Conservation (phyloP, 2,113 vertebrate genomes). For the Phyllostomus hastatus region DNA sequence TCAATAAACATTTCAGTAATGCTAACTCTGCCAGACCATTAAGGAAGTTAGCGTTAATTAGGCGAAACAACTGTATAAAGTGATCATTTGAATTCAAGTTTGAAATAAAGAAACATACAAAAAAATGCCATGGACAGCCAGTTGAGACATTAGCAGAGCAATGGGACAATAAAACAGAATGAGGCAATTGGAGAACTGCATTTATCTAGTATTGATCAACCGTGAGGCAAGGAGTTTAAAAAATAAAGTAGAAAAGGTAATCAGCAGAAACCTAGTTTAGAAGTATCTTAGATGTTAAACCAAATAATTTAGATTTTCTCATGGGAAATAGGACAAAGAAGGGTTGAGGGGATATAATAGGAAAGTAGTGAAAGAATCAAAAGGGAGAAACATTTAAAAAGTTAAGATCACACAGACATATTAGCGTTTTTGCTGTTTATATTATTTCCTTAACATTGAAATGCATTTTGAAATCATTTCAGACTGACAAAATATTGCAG, state of each 20-base stretch:
- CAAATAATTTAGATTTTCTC: background rate
- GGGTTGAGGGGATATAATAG: background rate
- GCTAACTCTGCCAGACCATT: background rate
- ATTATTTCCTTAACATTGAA: background rate
- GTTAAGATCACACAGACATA: background rate
- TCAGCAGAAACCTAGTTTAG: background rate
- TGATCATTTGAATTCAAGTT: background rate
- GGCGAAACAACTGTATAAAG: background rate
- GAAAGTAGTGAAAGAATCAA: background rate
- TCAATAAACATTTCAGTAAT: background rate
- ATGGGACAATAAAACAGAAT: background rate
- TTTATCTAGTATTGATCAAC: background rate
- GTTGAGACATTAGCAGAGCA: background rate
- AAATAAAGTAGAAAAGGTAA: background rate
- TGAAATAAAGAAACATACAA: background rate
- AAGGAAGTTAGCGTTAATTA: background rate
- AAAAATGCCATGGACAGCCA: background rate
- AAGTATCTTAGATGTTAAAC: background rate
- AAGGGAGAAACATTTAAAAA: background rate
- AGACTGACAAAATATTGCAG: background rate
- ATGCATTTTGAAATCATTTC: background rate
- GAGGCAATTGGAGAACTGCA: background rate
- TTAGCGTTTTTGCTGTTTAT: background rate
- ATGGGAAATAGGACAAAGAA: background rate
- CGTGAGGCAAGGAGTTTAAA: background rate